Evolutionary conservation across 1,140 invertebrate genomes (phyloP), one percentile per base, ranked within the genome.

Genomic region (Aplysia californica): DNA sequence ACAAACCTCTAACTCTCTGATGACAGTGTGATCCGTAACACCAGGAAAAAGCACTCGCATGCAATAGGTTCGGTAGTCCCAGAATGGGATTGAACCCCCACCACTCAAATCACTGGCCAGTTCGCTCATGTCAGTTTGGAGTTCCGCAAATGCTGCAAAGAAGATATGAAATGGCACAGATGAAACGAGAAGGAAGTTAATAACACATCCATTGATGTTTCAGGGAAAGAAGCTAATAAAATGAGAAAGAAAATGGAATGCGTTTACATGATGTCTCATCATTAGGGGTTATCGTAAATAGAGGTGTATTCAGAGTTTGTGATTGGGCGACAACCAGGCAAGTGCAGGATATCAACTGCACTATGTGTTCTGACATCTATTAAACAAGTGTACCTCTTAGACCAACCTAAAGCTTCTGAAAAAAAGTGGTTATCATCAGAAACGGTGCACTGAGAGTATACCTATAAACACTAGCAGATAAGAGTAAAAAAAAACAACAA

Each of bases 81-180:
- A 91, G 6, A 96, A 97, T 4, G 98, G 97, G 83, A 99, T 98
- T 1, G 97, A 97, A 10, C 96, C 95, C 79, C 95, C 81, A 39
- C 86, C 96, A 90, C 97, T 96, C 75, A 99, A 91, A 91, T 99
- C 97, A 44, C 96, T 97, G 39, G 96, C 98, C 80, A 99, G 91
- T 90, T 99, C 98, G 61, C 96, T 97, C 95, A 99, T 98, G 90
- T 99, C 98, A 1, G 98, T 99, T 91, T 99, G 98, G 21, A 99
- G 91, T 91, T 99, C 98, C 23, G 97, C 97, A 93, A 99, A 99
- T 2, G 98, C 98, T 90, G 81, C n/a, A 86, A 83, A 56, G 78
- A 31, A 41, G 36, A 26, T 33, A 31, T 4, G 15, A 20, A 66
- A 35, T 10, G 31, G 31, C 36, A n/a, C 26, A 10, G 6, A 18